These are phyloP conservation scores for Entelurus aequoreus DNA, from an alignment of 2,113 vertebrate genomes.

Conservation along the genomic window DNA sequence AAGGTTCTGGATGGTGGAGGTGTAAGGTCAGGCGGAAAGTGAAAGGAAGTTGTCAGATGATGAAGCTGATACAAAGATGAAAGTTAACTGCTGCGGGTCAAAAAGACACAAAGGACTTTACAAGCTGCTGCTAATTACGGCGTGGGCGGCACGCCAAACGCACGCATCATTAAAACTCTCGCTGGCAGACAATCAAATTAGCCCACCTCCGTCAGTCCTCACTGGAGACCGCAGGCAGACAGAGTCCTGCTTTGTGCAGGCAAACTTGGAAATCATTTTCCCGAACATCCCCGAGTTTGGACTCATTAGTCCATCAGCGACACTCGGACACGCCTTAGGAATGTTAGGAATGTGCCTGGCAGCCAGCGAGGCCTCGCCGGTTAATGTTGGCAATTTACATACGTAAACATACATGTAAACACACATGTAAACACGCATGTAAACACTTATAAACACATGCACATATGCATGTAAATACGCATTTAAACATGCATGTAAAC, in stretches of 20 bases:
- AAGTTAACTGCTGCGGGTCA: neutral
- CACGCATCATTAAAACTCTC: constrained; percentile 20
- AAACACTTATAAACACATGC: no score
- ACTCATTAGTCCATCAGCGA: constrained; percentile 55
- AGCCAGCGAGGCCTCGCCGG: constrained; percentile 31
- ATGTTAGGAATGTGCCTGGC: constrained; percentile 57
- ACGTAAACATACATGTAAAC: no score
- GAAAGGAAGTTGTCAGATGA: neutral
- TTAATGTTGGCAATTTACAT: no score
- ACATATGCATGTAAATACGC: no score
- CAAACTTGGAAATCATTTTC: no score
- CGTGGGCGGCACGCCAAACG: constrained; percentile 9
- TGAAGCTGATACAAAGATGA: neutral
- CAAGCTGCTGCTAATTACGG: constrained; percentile 15
- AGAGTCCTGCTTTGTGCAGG: no score
- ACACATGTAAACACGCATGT: no score
- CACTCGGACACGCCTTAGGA: constrained; percentile 46
- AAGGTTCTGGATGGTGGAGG: no score
- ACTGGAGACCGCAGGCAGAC: neutral
- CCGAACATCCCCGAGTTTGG: constrained; percentile 1
- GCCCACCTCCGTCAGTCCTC: neutral
- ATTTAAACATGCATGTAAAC: no score
- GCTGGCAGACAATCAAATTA: constrained; percentile 8
- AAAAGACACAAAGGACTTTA: constrained; percentile 4
- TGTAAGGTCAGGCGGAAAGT: no score